Evolutionary conservation across 2,113 vertebrate species (phyloP).

Genomic region (Potamarius usumacintae): DNA sequence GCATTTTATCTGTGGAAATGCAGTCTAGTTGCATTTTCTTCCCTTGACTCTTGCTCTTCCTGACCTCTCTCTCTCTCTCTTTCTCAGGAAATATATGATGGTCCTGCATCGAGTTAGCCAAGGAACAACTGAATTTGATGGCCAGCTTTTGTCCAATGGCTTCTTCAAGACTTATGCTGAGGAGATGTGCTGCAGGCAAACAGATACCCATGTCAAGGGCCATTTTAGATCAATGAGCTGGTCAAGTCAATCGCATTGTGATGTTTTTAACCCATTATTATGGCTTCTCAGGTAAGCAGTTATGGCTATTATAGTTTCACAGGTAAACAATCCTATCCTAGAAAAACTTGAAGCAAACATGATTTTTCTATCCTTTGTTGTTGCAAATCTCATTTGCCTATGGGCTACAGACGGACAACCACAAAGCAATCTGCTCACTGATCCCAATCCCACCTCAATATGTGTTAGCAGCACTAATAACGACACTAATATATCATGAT

Average conservation of each 20-base stretch:
- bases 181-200: background rate
- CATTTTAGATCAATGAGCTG: background rate
- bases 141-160: conserved; percentile 43
- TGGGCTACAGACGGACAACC: background rate
- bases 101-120: conserved; percentile 51
- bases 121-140: conserved; percentile 55
- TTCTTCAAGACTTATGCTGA: conserved; percentile 16
- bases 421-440: conserved; percentile 22
- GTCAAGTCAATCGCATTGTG: background rate
- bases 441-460: background rate
- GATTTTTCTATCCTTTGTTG: background rate
- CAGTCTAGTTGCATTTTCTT: conserved; percentile 11
- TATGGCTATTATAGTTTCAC: background rate
- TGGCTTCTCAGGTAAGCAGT: background rate
- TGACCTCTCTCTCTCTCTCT: conserved; percentile 50
- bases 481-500: background rate
- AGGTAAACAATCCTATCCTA: background rate
- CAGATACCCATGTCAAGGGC: background rate
- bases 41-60: conserved; percentile 12
- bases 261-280: background rate
- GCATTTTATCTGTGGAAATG: no score
- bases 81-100: conserved; percentile 45
- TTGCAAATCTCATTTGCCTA: background rate
- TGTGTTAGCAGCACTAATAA: conserved; percentile 19
- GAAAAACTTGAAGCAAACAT: background rate